These are phyloP conservation scores for Caenorhabditis sp. DNA, from an alignment of 2,888 invertebrate genomes.

Conservation along the genomic window DNA sequence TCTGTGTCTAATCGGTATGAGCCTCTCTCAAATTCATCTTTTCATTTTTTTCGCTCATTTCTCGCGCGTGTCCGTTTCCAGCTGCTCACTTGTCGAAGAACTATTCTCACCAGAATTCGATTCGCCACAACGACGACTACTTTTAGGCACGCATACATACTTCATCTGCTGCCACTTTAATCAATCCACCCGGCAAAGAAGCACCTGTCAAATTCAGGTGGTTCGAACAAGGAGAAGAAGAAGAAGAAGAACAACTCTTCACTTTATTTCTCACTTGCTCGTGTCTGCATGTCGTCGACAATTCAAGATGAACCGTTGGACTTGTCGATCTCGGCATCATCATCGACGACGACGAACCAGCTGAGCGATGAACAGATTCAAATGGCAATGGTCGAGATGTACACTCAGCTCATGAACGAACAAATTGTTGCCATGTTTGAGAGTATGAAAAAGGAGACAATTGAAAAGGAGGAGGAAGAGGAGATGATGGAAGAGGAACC, in stretches of 20 bases:
- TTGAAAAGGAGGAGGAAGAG: background rate
- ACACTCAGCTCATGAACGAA: slow-evolving; percentile 1
- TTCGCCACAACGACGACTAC: background rate
- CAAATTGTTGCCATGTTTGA: background rate
- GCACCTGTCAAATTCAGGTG: slow-evolving; percentile 49
- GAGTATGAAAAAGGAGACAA: background rate
- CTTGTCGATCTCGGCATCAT: slow-evolving; percentile 8
- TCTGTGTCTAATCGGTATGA: slow-evolving; percentile 43
- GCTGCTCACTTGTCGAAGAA: too few species aligned
- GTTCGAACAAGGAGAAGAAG: too few species aligned
- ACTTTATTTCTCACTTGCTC: slow-evolving; percentile 1
- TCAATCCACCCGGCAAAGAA: slow-evolving; percentile 30
- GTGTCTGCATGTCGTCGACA: background rate
- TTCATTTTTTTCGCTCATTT: slow-evolving; percentile 40
- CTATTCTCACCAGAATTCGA: slow-evolving; percentile 3
- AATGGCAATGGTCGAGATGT: background rate
- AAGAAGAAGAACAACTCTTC: slow-evolving; percentile 7
- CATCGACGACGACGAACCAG: background rate
- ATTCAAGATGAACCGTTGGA: slow-evolving; percentile 33
- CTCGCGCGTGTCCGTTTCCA: slow-evolving; percentile 12
- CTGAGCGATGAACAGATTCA: background rate
- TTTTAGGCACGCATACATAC: too few species aligned
- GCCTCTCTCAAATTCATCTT: slow-evolving; percentile 6
- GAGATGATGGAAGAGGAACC: background rate
- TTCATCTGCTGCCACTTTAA: background rate